A percentile compares a stretch with the other conserved stretches of the same genome.
phyloP scores from a whole-genome alignment of 2,113 vertebrate genomes.

The Megalops atlanticus region DNA sequence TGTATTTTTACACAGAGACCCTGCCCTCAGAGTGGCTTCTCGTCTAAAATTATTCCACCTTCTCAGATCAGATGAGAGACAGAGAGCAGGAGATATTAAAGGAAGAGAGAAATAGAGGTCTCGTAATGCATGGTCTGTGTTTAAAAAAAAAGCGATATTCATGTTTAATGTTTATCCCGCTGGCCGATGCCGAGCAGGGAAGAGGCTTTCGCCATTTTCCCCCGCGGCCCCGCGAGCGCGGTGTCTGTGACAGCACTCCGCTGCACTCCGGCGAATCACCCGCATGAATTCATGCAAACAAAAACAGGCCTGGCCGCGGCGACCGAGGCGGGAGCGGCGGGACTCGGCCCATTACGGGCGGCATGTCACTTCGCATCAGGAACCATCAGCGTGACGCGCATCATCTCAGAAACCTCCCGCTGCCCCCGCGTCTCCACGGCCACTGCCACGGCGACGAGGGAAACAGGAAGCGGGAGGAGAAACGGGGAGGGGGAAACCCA shows the following conservation, averaged over 20 bases:
- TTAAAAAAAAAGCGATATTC: conserved; percentile 59
- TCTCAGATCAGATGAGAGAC: conserved; percentile 25
- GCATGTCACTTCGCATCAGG: neutral
- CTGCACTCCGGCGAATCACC: conserved; percentile 76
- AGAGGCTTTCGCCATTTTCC: conserved; percentile 70
- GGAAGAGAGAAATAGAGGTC: neutral
- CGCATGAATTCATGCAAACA: conserved; percentile 73
- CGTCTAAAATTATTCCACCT: conserved; percentile 51
- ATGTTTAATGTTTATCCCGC: conserved; percentile 74
- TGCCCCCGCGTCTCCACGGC: no score
- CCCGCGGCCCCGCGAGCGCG: conserved; percentile 77
- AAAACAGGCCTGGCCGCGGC: conserved; percentile 75
- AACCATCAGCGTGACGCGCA: neutral
- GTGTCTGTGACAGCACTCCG: conserved; percentile 76
- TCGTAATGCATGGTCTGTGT: conserved; percentile 65
- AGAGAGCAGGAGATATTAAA: neutral
- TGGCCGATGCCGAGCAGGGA: conserved; percentile 66
- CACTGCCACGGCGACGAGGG: neutral
- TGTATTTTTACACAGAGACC: conserved; percentile 53
- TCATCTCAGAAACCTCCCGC: no score
- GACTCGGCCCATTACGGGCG: no score
- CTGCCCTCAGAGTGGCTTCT: conserved; percentile 60
- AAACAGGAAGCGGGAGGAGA: neutral
- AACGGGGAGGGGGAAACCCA: neutral
- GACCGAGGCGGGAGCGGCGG: conserved; percentile 66